phyloP scores from a whole-genome alignment of 2,797 vertebrate species.

The Sarcoramphus papa region DNA sequence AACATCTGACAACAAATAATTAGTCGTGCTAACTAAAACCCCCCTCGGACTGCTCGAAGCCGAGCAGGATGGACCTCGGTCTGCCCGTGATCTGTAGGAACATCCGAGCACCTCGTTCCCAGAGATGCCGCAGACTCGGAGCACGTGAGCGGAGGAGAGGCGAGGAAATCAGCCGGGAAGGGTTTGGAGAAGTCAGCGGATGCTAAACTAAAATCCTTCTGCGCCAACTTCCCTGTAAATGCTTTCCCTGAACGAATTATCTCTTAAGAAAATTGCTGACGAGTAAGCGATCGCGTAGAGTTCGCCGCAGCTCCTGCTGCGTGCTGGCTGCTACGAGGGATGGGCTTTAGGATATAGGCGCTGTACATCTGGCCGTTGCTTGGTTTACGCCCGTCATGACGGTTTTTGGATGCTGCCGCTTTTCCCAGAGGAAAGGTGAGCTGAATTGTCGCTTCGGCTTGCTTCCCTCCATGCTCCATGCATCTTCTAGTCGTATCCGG shows the following conservation, averaged over 20 bases:
- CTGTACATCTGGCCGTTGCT: accelerated
- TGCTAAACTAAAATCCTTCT: background rate
- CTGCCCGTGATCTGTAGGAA: background rate
- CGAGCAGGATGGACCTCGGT: background rate
- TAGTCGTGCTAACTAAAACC: background rate
- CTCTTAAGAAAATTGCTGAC: background rate
- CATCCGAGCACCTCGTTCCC: too few species aligned
- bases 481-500: accelerated
- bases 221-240: background rate
- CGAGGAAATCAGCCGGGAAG: background rate
- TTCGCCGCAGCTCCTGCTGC: background rate
- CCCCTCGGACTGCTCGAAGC: background rate
- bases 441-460: background rate
- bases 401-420: accelerated
- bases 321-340: background rate
- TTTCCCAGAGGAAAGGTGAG: background rate
- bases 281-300: accelerated
- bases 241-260: background rate
- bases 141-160: background rate
- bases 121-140: accelerated
- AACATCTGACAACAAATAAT: background rate
- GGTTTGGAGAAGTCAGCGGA: background rate
- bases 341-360: background rate
- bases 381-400: accelerated
- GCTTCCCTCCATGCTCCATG: accelerated